Base-by-base conservation (phyloP, 1,140 invertebrate genomes). In the Lepidurus apus region DNA sequence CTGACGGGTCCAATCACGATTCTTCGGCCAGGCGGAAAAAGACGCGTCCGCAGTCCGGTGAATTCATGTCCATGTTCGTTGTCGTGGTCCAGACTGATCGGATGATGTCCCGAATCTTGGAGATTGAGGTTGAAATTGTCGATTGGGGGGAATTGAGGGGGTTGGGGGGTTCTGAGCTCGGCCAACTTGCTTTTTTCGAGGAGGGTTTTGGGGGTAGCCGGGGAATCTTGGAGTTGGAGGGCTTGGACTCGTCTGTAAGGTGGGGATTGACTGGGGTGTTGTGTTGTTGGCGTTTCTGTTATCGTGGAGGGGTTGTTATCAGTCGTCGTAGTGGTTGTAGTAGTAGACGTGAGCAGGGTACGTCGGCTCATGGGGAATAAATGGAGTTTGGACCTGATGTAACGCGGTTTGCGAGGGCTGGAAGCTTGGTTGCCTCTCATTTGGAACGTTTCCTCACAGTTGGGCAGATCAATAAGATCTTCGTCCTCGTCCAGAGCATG, bases 181-280 rank as follows among this genome's bases (percentile, higher is more conserved):
- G 87, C 43, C 88, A 88, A 8, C 1, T 89, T 87, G 78, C 90
- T 91, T 82, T 93, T 93, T 83, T 93, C 89, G n/a, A 95, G 85
- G 21, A 95, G 86, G 2, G 93, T 94, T 86, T 94, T 95, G 45
- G 94, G 93, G 13, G 93, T 95, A 74, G 92, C 89, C 9, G 94
- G 93, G 44, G 91, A 93, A 85, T 95, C 93, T 83, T 94, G 93
- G 1, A 95, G 85, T 77, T 92, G 88, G 42, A 95, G 85, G 0
- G 93, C 92, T 81, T 92, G 87, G 65, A 95, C 92, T 83, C 91
- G 88, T 83, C 93, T 92, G 81, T 94, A 95, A 8, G 94, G 93
- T n/a, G 93, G 93, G 76, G 84, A 87, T 75, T 65, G 53, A 65
- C 53, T 65, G 53, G 53, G 53, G 21, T 65, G 53, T 65, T 65